Evolutionary conservation across 2,888 invertebrate genomes (phyloP).

Genomic region (Drosophila lutescens): DNA sequence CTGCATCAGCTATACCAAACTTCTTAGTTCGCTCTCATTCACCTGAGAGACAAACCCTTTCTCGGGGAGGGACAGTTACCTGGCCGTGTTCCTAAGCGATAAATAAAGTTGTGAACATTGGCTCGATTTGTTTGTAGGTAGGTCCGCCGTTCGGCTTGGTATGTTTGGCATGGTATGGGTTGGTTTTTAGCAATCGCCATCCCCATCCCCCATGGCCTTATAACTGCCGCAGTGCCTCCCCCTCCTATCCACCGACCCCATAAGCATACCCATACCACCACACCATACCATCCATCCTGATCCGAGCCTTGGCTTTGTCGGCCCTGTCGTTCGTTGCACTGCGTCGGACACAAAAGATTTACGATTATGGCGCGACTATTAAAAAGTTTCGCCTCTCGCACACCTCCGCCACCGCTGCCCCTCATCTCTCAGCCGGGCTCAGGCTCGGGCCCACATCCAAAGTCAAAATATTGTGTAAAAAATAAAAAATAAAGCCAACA

Average conservation of each 20-base stretch:
- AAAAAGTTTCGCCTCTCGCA: constrained; percentile 81
- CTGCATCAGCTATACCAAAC: neutral
- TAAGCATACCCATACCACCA: neutral
- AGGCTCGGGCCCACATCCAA: constrained; percentile 66
- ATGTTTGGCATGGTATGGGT: constrained; percentile 10
- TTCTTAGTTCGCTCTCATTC: neutral
- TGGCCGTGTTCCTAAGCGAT: constrained; percentile 64
- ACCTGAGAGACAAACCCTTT: neutral
- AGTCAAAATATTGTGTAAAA: constrained; percentile 74
- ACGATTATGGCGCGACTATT: constrained; percentile 83
- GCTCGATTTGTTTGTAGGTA: constrained; percentile 66
- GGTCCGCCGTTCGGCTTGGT: constrained; percentile 17
- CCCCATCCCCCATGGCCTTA: constrained; percentile 55
- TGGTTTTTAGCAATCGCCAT: constrained; percentile 16
- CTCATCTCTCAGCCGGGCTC: constrained; percentile 48
- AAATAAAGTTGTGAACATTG: constrained; percentile 79
- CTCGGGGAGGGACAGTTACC: constrained; percentile 6
- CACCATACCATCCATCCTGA: constrained; percentile 27
- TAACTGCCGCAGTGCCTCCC: constrained; percentile 55
- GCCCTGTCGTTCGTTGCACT: constrained; percentile 77
- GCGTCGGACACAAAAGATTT: constrained; percentile 82
- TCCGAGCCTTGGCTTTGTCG: constrained; percentile 40
- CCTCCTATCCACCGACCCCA: constrained; percentile 26
- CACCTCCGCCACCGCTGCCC: constrained; percentile 61
- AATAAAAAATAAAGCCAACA: constrained; percentile 21